A percentile compares a stretch with the other conserved stretches of the same genome.
phyloP scores from a whole-genome alignment of 2,888 invertebrate species.

The Drosophila rubida region DNA sequence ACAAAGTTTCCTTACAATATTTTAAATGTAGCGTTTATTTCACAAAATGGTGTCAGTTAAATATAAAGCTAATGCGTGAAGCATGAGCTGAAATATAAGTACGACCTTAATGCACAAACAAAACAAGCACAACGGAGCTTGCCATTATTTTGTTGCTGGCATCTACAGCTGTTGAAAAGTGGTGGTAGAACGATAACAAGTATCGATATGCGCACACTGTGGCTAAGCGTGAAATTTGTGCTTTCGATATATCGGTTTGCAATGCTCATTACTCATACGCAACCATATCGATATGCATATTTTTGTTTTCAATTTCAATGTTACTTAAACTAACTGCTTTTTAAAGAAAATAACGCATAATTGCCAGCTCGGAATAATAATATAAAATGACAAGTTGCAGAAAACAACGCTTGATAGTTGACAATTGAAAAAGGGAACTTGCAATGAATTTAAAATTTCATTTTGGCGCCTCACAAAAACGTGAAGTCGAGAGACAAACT shows the following conservation, averaged over 20 bases:
- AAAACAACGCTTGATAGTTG: no score
- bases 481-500: background rate
- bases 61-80: no score
- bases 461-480: background rate
- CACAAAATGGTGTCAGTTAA: no score
- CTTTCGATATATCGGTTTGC: background rate
- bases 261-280: background rate
- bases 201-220: background rate
- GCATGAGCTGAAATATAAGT: background rate
- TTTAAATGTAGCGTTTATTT: no score
- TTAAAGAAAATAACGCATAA: no score
- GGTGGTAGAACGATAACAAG: conserved; percentile 10
- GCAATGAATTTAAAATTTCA: background rate
- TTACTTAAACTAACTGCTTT: background rate
- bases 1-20: background rate
- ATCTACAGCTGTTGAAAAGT: conserved; percentile 1
- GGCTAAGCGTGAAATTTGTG: background rate
- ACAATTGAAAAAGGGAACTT: no score
- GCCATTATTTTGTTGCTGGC: background rate
- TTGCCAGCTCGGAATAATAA: no score
- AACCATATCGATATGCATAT: background rate
- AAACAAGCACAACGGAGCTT: no score
- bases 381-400: no score
- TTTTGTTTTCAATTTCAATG: background rate
- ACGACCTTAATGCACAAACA: background rate